Percentiles rank a stretch among this genome's conserved stretches.
phyloP scores from a whole-genome alignment of 2,888 invertebrate species.

The Amblyteles armatorius region DNA sequence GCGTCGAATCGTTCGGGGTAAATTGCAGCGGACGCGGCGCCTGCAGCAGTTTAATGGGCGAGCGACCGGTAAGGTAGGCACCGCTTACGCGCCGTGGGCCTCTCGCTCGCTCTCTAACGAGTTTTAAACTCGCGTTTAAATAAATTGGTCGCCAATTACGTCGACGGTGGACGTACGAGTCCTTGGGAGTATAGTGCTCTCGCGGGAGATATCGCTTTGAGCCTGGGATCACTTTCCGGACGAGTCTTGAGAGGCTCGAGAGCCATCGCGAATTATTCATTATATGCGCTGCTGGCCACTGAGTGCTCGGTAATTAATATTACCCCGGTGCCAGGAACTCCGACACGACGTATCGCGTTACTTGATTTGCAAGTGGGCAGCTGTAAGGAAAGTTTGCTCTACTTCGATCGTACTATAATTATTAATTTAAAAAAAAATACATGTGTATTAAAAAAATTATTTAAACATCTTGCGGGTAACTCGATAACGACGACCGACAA shows the following conservation, averaged over 20 bases:
- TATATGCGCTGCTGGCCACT: slow-evolving; percentile 66
- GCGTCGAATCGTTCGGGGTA: slow-evolving; percentile 66
- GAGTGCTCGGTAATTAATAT: slow-evolving; percentile 70
- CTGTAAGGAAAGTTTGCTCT: slow-evolving; percentile 39
- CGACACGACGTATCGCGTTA: slow-evolving; percentile 38
- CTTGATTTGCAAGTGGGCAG: slow-evolving; percentile 72
- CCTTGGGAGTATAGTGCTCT: slow-evolving; percentile 59
- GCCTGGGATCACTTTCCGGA: slow-evolving; percentile 52
- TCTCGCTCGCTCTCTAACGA: slow-evolving; percentile 72
- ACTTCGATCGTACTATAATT: slow-evolving; percentile 5
- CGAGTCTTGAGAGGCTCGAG: slow-evolving; percentile 57
- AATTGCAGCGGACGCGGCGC: slow-evolving; percentile 66
- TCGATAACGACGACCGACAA: slow-evolving; percentile 12
- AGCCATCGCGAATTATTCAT: slow-evolving; percentile 55
- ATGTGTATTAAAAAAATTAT: background rate
- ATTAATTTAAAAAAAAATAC: background rate
- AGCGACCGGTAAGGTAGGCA: slow-evolving; percentile 83
- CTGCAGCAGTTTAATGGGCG: slow-evolving; percentile 67
- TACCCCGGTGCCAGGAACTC: slow-evolving; percentile 45
- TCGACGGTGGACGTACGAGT: slow-evolving; percentile 64
- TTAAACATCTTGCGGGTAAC: background rate
- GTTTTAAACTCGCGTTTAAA: slow-evolving; percentile 77
- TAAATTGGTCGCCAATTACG: slow-evolving; percentile 78
- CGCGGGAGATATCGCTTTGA: slow-evolving; percentile 64
- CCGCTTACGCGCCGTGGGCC: slow-evolving; percentile 47